phyloP scores from a whole-genome alignment of 1,140 invertebrate species.

The Nixonia krombeini region DNA sequence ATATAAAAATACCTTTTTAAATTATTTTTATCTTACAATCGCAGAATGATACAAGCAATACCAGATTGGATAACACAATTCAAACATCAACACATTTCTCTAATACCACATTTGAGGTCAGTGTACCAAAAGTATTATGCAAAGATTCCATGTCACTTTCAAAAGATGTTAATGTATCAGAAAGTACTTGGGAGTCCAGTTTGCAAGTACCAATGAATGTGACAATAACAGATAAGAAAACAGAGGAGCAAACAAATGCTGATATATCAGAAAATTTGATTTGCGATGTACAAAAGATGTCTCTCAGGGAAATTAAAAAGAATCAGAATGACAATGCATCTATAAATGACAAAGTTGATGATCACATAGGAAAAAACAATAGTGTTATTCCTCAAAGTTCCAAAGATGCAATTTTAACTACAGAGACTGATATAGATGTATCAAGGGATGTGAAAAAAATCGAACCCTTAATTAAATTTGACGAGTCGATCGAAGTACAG shows the following conservation, averaged over 20 bases:
- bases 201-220: slow-evolving; percentile 62
- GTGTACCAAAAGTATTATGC: slow-evolving; percentile 58
- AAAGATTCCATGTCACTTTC: slow-evolving; percentile 53
- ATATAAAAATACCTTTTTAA: no score
- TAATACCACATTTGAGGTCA: slow-evolving; percentile 66
- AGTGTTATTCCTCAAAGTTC: slow-evolving; percentile 31
- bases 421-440: slow-evolving; percentile 47
- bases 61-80: slow-evolving; percentile 50
- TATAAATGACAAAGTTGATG: slow-evolving; percentile 40
- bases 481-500: slow-evolving; percentile 53
- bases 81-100: slow-evolving; percentile 55
- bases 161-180: slow-evolving; percentile 57
- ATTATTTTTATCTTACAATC: neutral
- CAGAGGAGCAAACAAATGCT: slow-evolving; percentile 28
- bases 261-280: slow-evolving; percentile 44
- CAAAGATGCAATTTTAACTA: slow-evolving; percentile 33
- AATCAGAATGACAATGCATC: slow-evolving; percentile 12
- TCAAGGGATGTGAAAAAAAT: slow-evolving; percentile 46
- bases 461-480: slow-evolving; percentile 62
- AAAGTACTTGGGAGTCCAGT: slow-evolving; percentile 53
- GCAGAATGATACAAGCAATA: slow-evolving; percentile 58
- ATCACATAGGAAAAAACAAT: slow-evolving; percentile 51
- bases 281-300: slow-evolving; percentile 47
- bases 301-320: slow-evolving; percentile 51
- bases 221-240: slow-evolving; percentile 66